Evolutionary conservation across 1,140 invertebrate genomes (phyloP).

Genomic region (Drosophila subobscura): DNA sequence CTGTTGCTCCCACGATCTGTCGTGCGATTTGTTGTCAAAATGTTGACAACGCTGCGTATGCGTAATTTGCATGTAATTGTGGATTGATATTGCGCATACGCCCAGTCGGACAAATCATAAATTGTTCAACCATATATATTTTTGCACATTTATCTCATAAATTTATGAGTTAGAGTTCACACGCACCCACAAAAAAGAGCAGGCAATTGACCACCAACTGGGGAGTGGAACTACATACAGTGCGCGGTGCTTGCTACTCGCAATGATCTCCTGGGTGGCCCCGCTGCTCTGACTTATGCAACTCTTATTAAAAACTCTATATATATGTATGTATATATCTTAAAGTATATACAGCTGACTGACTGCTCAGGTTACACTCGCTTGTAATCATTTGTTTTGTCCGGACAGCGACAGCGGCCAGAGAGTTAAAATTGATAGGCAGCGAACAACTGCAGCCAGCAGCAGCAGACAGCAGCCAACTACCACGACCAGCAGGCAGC

Average conservation of each 20-base stretch:
- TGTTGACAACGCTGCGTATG: constrained; percentile 64
- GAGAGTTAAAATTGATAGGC: constrained; percentile 72
- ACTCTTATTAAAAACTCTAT: constrained; percentile 72
- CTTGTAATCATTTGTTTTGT: constrained; percentile 77
- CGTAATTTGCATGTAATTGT: constrained; percentile 67
- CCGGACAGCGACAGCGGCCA: constrained; percentile 61
- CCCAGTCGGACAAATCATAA: constrained; percentile 67
- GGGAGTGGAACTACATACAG: constrained; percentile 17
- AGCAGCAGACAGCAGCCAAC: constrained; percentile 1
- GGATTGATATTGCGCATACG: constrained; percentile 54
- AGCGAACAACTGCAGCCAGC: constrained; percentile 57
- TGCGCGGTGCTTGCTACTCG: constrained; percentile 19
- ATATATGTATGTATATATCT: constrained; percentile 36
- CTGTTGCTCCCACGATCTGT: constrained; percentile 71
- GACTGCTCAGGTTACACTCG: constrained; percentile 75
- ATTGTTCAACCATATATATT: constrained; percentile 35
- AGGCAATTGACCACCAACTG: constrained; percentile 64
- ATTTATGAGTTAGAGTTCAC: constrained; percentile 77
- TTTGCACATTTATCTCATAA: constrained; percentile 8
- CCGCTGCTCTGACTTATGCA: constrained; percentile 55
- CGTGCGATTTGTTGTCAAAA: constrained; percentile 58
- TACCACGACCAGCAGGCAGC: constrained; percentile 25
- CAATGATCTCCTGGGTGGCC: constrained; percentile 58
- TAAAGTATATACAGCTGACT: not conserved
- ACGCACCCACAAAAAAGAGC: constrained; percentile 57